phyloP scores from a whole-genome alignment of 2,113 vertebrate genomes.

The Alaudala cheleensis region DNA sequence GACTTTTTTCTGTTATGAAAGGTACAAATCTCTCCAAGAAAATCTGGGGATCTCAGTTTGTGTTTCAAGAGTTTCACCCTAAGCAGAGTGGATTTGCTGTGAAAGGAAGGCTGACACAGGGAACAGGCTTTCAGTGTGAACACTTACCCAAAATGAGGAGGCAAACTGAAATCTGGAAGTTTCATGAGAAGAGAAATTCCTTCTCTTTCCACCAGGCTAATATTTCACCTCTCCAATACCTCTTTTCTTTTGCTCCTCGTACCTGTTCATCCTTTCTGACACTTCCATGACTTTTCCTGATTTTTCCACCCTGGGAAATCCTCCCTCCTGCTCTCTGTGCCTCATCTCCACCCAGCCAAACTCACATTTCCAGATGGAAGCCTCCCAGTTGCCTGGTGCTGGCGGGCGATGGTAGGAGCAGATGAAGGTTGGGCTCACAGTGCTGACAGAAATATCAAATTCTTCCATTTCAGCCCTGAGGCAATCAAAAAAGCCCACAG shows the following conservation, averaged over 20 bases:
- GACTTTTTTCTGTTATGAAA: not conserved
- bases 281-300: not conserved
- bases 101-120: not conserved
- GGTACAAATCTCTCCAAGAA: not conserved
- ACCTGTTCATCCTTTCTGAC: not conserved
- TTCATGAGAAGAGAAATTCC: not conserved
- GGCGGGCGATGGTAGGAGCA: constrained; percentile 60
- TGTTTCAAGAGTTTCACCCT: not conserved
- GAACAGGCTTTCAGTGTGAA: not conserved
- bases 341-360: not conserved
- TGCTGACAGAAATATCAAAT: constrained; percentile 88
- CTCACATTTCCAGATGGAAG: constrained; percentile 81
- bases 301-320: not conserved
- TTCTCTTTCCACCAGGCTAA: not conserved
- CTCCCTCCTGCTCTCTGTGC: not conserved
- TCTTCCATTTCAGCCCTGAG: constrained; percentile 94
- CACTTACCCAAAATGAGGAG: not conserved
- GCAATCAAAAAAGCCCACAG: constrained; percentile 95
- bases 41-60: not conserved
- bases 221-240: not conserved
- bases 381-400: constrained; percentile 69
- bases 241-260: not conserved
- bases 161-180: not conserved
- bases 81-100: not conserved
- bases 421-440: constrained; percentile 92